phyloP scores from a whole-genome alignment of 35 echinoderm and acorn worm genomes.

The Anneissia japonica region DNA sequence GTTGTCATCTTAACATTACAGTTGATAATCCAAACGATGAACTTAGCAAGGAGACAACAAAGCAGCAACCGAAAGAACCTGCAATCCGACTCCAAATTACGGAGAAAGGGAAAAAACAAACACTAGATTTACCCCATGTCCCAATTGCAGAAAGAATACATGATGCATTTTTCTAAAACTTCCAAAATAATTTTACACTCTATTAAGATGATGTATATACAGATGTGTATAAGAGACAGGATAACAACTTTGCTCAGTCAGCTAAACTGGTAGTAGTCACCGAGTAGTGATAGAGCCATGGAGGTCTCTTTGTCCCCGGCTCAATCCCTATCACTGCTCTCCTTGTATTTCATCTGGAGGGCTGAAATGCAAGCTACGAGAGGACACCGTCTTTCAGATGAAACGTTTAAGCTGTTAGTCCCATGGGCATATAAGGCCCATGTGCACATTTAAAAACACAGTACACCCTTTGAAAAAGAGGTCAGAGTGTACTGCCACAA shows the following conservation, averaged over 20 bases:
- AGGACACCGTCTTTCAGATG: too few relatives aligned
- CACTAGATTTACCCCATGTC: slow-evolving; percentile 23
- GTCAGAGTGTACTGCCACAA: too few relatives aligned
- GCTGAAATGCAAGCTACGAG: too few relatives aligned
- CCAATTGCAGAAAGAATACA: slow-evolving; percentile 40
- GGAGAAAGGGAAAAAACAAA: slow-evolving; percentile 25
- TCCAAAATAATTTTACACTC: slow-evolving; percentile 9
- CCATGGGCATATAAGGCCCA: too few relatives aligned
- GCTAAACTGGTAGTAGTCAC: too few relatives aligned
- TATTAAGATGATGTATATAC: slow-evolving; percentile 79
- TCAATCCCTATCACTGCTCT: too few relatives aligned
- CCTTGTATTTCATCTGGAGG: too few relatives aligned
- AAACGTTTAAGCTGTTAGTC: too few relatives aligned
- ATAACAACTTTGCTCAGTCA: slow-evolving; percentile 65
- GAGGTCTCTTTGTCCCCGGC: too few relatives aligned
- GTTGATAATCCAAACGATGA: slow-evolving; percentile 59
- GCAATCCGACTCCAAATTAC: slow-evolving; percentile 27
- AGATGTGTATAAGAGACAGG: slow-evolving; percentile 80
- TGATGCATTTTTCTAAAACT: not conserved
- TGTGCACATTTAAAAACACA: too few relatives aligned
- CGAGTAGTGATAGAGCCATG: too few relatives aligned
- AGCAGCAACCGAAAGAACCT: not conserved
- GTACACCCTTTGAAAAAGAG: too few relatives aligned
- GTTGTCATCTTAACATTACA: slow-evolving; percentile 83
- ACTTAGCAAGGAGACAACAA: not conserved